Evolutionary conservation across 2,888 invertebrate genomes (phyloP).

Genomic region (Empis stercorea): DNA sequence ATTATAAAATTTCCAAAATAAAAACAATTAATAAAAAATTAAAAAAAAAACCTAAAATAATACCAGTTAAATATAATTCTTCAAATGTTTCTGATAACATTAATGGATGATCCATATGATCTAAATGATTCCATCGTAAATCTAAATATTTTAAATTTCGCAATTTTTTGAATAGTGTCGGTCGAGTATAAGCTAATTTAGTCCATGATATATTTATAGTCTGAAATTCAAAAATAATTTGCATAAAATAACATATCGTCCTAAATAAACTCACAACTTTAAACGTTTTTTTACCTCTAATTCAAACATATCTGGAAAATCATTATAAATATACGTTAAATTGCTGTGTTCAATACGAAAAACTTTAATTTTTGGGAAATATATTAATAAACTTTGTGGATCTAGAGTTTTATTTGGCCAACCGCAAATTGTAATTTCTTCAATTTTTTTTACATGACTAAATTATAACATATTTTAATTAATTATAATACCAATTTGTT

Average conservation of each 20-base stretch:
- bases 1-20: conserved; percentile 5
- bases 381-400: conserved; percentile 22
- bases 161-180: conserved; percentile 27
- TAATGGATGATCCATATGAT: conserved; percentile 29
- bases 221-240: conserved; percentile 13
- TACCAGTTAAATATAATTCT: conserved; percentile 28
- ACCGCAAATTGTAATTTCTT: conserved; percentile 22
- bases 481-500: neutral
- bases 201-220: conserved; percentile 35
- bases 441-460: conserved; percentile 7
- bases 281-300: conserved; percentile 20
- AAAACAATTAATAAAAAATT: too few species aligned
- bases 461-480: neutral
- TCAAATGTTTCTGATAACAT: conserved; percentile 24
- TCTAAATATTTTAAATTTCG: conserved; percentile 27
- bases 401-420: conserved; percentile 28
- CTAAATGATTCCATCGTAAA: conserved; percentile 31
- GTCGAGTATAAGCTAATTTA: conserved; percentile 26
- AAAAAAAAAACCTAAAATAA: neutral
- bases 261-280: too few species aligned
- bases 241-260: neutral
- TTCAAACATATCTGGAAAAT: conserved; percentile 29
- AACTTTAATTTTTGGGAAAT: conserved; percentile 25
- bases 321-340: conserved; percentile 24
- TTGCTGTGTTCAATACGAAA: conserved; percentile 30